These are phyloP conservation scores for Petrocephalus zakoni DNA, from an alignment of 2,113 vertebrate genomes.

Conservation along the genomic window DNA sequence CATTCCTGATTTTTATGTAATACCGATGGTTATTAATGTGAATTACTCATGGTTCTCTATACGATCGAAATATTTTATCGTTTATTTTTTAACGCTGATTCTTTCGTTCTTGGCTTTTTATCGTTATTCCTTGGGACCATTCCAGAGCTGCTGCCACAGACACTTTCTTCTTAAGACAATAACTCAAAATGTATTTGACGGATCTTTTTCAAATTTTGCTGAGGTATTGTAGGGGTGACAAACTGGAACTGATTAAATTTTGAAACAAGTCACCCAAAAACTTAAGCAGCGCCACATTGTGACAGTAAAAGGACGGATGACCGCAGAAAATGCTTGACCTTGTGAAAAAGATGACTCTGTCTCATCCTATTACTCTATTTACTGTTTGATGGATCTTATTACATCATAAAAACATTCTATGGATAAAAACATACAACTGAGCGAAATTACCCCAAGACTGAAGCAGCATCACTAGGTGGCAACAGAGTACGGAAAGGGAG, in stretches of 20 bases:
- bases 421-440: background rate
- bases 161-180: background rate
- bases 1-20: conserved; percentile 14
- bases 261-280: background rate
- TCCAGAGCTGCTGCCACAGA: background rate
- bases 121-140: background rate
- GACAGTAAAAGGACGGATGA: background rate
- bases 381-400: background rate
- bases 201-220: background rate
- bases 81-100: conserved; percentile 13
- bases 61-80: conserved; percentile 14
- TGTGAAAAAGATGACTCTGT: background rate
- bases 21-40: background rate
- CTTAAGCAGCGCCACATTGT: background rate
- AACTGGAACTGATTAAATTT: background rate
- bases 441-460: background rate
- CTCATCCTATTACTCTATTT: background rate
- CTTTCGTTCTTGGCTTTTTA: conserved; percentile 14
- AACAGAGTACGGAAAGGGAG: background rate
- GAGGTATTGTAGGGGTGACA: background rate
- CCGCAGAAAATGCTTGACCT: background rate
- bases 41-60: conserved; percentile 26
- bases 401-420: background rate
- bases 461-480: background rate
- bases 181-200: background rate